Evolutionary conservation across 2,113 vertebrate genomes (phyloP).

Genomic region (Psilopsiagon aymara): DNA sequence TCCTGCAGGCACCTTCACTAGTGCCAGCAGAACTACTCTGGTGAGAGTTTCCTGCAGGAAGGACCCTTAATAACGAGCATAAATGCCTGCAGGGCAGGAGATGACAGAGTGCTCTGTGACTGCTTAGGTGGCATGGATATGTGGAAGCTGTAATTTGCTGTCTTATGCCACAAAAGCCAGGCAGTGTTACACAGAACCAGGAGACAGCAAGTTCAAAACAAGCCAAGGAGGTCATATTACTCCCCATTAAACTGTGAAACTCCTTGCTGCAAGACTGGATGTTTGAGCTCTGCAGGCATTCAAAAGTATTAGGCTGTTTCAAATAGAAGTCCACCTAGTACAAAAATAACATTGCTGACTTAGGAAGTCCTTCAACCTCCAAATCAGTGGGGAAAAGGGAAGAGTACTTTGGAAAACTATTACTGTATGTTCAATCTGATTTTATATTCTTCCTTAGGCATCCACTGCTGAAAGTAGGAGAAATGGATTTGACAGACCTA

Average conservation of each 20-base stretch:
- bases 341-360: background rate
- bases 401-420: background rate
- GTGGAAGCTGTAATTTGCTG: background rate
- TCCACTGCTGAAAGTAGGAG: background rate
- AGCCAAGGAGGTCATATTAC: background rate
- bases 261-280: background rate
- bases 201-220: background rate
- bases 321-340: background rate
- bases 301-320: background rate
- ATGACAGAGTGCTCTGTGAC: background rate
- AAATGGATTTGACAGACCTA: background rate
- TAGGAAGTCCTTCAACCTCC: background rate
- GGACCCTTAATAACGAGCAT: background rate
- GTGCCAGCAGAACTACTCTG: background rate
- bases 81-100: background rate
- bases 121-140: background rate
- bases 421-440: background rate
- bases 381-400: background rate
- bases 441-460: background rate
- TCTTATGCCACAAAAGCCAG: background rate
- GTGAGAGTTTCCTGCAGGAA: background rate
- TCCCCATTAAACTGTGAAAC: background rate
- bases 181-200: background rate
- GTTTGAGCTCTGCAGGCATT: background rate
- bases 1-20: background rate